Percentiles rank a stretch among this genome's conserved stretches.
phyloP scores from a whole-genome alignment of 2,888 invertebrate genomes.

The Drosophila phalerata region DNA sequence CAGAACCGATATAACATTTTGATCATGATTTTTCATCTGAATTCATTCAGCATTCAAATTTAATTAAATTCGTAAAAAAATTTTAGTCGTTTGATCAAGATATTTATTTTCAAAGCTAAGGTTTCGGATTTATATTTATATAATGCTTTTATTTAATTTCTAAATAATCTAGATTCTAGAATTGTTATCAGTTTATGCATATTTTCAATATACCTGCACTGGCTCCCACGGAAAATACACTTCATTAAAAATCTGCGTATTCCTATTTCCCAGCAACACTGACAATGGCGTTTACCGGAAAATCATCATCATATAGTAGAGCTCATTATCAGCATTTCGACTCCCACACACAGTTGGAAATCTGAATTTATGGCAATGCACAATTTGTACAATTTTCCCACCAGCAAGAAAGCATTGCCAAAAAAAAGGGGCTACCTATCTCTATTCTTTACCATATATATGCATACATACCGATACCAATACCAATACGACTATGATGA shows the following conservation, averaged over 20 bases:
- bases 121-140: no score
- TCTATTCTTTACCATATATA: neutral
- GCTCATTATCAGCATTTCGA: constrained; percentile 58
- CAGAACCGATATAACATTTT: no score
- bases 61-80: no score
- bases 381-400: constrained; percentile 71
- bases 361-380: constrained; percentile 58
- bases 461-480: neutral
- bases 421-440: constrained; percentile 31
- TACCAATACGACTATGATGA: constrained; percentile 4
- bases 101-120: no score
- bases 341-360: constrained; percentile 61
- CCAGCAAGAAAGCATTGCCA: constrained; percentile 23
- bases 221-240: neutral
- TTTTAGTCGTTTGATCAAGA: no score
- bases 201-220: no score
- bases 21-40: no score
- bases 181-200: no score
- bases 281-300: constrained; percentile 26
- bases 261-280: neutral
- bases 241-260: neutral
- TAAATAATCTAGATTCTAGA: no score
- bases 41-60: no score
- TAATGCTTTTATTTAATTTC: no score
- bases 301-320: constrained; percentile 43